A percentile compares a stretch with the other conserved stretches of the same genome.
Evolutionary conservation across 2,113 vertebrate species (phyloP).

Genomic region (Psophia crepitans): DNA sequence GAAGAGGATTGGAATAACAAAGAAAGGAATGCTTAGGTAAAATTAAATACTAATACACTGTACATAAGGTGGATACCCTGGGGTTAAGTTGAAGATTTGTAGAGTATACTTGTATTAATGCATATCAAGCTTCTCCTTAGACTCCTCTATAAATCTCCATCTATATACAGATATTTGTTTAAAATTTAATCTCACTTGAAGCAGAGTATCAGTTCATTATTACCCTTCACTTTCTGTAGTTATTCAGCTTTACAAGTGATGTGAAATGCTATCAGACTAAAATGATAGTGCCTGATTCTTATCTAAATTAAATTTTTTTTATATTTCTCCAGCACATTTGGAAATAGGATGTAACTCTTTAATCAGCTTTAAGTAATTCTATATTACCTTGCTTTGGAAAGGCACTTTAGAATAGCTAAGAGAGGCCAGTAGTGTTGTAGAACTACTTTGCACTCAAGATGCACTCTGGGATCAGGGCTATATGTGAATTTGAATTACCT

Average conservation of each 20-base stretch:
- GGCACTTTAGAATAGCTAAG: not conserved
- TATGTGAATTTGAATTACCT: not conserved
- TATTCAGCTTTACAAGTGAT: not conserved
- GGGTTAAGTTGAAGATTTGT: not conserved
- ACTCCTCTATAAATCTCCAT: not conserved
- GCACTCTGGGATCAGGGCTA: not conserved
- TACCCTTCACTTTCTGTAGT: not conserved
- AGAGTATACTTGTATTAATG: not conserved
- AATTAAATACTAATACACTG: not conserved
- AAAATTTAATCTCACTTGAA: slow-evolving; percentile 48
- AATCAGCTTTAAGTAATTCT: not conserved
- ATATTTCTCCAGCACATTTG: not conserved
- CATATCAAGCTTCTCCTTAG: not conserved
- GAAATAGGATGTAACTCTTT: slow-evolving; percentile 6
- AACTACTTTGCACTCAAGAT: not conserved
- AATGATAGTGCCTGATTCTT: slow-evolving; percentile 21
- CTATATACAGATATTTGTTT: slow-evolving; percentile 29
- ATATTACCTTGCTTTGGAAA: not conserved
- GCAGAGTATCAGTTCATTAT: slow-evolving; percentile 2
- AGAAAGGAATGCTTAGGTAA: not conserved
- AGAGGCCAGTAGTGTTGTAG: not conserved
- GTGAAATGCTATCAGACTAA: not conserved
- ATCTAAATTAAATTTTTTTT: slow-evolving; percentile 14
- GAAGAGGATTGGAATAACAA: not conserved
- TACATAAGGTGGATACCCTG: not conserved